phyloP scores from a whole-genome alignment of 2,797 vertebrate species.

The Takifugu rubripes region DNA sequence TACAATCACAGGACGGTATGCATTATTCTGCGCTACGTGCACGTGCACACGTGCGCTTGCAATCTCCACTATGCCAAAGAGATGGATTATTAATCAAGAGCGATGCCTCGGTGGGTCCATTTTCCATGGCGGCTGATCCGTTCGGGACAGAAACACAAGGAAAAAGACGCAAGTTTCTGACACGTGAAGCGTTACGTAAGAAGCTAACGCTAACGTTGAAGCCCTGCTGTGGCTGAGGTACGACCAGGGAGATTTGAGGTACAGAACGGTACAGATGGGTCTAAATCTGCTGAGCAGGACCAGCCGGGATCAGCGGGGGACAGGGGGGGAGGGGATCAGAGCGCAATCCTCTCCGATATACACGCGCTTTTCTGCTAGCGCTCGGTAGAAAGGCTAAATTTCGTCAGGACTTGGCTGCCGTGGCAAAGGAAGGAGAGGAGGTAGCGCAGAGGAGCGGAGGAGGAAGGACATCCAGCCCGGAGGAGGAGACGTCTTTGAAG shows the following conservation, averaged over 20 bases:
- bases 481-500: constrained; percentile 55
- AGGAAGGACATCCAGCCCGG: constrained; percentile 34
- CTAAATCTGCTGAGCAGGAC: constrained; percentile 38
- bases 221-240: neutral
- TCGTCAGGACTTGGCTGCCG: constrained; percentile 14
- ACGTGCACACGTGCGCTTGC: neutral
- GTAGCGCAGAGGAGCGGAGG: constrained; percentile 28
- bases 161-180: neutral
- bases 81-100: constrained; percentile 56
- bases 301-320: constrained; percentile 27
- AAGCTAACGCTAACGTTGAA: neutral
- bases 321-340: constrained; percentile 29
- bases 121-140: constrained; percentile 3
- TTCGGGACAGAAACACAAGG: no score
- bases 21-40: constrained; percentile 37
- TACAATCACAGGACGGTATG: constrained; percentile 41
- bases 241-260: neutral
- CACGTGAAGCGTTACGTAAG: neutral
- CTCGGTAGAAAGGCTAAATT: constrained; percentile 4
- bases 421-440: neutral
- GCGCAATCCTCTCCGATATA: constrained; percentile 34
- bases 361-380: constrained; percentile 23
- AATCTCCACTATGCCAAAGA: constrained; percentile 10
- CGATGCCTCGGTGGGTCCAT: constrained; percentile 36
- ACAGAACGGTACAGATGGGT: constrained; percentile 9